Percentiles rank a stretch among this genome's conserved stretches.
Conservation (phyloP, 2,113 vertebrate genomes). For the Tachycineta bicolor region DNA sequence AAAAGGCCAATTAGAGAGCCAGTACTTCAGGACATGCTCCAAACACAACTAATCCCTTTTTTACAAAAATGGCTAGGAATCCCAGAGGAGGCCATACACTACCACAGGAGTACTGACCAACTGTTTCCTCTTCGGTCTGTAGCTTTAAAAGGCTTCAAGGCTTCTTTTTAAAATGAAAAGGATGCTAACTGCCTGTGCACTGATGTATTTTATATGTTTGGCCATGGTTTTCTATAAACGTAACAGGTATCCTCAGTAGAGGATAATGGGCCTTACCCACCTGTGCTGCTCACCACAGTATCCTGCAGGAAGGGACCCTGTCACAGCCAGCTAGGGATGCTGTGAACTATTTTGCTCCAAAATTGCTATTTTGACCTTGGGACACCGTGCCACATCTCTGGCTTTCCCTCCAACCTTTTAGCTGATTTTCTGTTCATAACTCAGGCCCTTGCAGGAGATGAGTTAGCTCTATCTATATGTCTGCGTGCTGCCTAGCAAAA, state of each 20-base stretch:
- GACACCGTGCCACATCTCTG: neutral
- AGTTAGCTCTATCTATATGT: neutral
- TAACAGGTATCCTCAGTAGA: neutral
- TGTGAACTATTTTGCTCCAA: neutral
- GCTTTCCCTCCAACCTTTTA: neutral
- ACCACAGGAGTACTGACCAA: neutral
- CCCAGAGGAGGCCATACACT: neutral
- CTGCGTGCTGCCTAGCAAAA: neutral
- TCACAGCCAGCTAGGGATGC: neutral
- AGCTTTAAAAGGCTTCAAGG: neutral
- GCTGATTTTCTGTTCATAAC: neutral
- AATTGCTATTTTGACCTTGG: neutral
- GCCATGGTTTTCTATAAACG: neutral
- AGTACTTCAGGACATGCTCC: neutral
- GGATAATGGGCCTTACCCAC: neutral
- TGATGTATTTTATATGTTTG: neutral
- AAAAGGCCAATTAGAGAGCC: neutral
- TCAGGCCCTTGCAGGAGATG: neutral
- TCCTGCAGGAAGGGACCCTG: neutral
- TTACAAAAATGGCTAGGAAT: neutral
- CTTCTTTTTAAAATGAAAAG: neutral
- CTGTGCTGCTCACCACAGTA: neutral
- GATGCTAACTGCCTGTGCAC: neutral
- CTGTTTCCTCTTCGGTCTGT: neutral
- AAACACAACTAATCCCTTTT: neutral